Conservation (phyloP, 2,797 vertebrate species). For the Hydrolagus colliei region DNA sequence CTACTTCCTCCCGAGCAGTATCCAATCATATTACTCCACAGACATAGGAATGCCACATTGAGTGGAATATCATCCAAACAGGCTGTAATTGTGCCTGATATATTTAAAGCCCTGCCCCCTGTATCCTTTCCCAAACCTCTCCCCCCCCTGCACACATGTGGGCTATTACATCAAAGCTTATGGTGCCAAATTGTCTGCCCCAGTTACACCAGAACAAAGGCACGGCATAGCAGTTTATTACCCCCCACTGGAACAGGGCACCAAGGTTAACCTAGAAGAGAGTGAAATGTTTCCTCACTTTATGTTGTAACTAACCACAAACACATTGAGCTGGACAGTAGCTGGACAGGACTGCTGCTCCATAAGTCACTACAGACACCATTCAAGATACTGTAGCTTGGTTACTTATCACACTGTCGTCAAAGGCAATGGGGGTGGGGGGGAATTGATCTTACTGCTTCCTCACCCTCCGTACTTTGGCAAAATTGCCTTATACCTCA, state of each 20-base stretch:
- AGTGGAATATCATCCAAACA: neutral
- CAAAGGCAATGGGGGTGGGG: too few species aligned
- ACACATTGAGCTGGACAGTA: conserved; percentile 28
- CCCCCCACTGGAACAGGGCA: conserved; percentile 23
- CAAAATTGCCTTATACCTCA: too few species aligned
- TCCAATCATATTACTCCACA: neutral
- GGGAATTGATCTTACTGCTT: too few species aligned
- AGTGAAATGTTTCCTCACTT: conserved; percentile 26
- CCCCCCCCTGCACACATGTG: conserved; percentile 4
- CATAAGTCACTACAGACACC: neutral
- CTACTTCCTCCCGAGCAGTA: neutral
- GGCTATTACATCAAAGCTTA: conserved; percentile 26
- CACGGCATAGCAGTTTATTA: conserved; percentile 11
- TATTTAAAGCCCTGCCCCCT: too few species aligned
- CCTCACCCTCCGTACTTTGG: too few species aligned
- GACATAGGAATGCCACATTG: neutral
- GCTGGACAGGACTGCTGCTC: conserved; percentile 13
- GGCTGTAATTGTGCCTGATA: neutral
- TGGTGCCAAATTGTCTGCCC: conserved; percentile 30
- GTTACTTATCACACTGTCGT: too few species aligned
- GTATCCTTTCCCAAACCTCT: neutral
- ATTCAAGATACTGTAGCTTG: neutral
- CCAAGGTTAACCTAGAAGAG: conserved; percentile 12
- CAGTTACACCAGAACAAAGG: conserved; percentile 25
- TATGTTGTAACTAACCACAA: conserved; percentile 18